Percentiles rank a stretch among this genome's conserved stretches.
These are phyloP conservation scores for Drosophila borborema DNA, from an alignment of 2,888 invertebrate genomes.

Conservation along the genomic window DNA sequence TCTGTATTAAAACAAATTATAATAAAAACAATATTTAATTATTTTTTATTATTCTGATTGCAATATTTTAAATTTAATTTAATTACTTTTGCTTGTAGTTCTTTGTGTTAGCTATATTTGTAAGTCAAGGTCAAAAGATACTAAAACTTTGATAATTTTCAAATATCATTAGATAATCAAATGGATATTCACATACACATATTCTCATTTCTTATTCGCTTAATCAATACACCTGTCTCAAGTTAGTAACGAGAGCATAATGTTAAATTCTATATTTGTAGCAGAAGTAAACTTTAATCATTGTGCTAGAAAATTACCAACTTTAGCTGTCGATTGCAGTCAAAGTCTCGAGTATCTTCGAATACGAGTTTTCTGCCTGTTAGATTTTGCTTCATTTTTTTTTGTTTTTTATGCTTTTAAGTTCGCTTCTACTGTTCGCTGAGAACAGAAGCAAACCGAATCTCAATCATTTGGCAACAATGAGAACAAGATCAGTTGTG, in stretches of 20 bases:
- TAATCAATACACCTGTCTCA: too few species aligned
- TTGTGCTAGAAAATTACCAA: conserved; percentile 15
- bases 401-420: not conserved
- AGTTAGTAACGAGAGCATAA: not conserved
- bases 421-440: conserved; percentile 8
- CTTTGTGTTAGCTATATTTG: too few species aligned
- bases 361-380: conserved; percentile 32
- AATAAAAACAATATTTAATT: too few species aligned
- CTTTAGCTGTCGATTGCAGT: conserved; percentile 36
- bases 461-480: conserved; percentile 57
- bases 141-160: too few species aligned
- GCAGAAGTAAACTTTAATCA: conserved; percentile 3
- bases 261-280: not conserved
- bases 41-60: too few species aligned
- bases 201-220: too few species aligned
- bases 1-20: too few species aligned
- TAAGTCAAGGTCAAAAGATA: too few species aligned
- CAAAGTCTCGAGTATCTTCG: conserved; percentile 32
- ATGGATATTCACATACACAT: too few species aligned
- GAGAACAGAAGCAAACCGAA: conserved; percentile 33
- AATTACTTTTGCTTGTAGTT: too few species aligned
- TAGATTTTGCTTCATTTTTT: not conserved
- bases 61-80: too few species aligned
- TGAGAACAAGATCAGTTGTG: conserved; percentile 71
- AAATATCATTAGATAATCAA: too few species aligned